Conservation (phyloP, 2,113 vertebrate genomes). For the Nibea coibor region DNA sequence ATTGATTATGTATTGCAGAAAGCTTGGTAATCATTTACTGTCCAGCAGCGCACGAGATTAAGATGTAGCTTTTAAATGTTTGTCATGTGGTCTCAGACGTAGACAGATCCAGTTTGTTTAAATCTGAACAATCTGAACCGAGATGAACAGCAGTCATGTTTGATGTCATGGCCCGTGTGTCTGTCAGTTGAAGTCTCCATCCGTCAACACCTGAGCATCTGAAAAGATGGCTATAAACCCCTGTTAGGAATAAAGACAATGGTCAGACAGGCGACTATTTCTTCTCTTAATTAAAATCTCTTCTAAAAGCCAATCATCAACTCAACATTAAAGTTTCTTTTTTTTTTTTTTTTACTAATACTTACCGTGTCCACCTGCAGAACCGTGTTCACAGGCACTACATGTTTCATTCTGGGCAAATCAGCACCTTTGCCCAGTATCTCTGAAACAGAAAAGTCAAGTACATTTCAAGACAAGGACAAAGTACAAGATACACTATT, state of each 20-base stretch:
- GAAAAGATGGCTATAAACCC: slow-evolving; percentile 71
- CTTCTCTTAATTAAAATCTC: background rate
- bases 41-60: background rate
- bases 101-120: background rate
- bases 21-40: background rate
- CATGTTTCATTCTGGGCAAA: slow-evolving; percentile 50
- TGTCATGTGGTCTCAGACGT: background rate
- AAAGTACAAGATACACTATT: background rate
- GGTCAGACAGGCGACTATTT: background rate
- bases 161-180: background rate
- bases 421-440: slow-evolving; percentile 52
- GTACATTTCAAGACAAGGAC: background rate
- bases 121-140: background rate
- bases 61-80: background rate
- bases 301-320: background rate
- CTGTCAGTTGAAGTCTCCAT: slow-evolving; percentile 3
- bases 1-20: background rate
- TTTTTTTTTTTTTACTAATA: background rate
- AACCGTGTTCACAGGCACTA: slow-evolving; percentile 64
- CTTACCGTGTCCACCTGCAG: slow-evolving; percentile 72
- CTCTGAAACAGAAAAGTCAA: slow-evolving; percentile 48
- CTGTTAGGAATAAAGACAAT: slow-evolving; percentile 51
- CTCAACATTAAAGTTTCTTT: background rate
- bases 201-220: slow-evolving; percentile 47
- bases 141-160: background rate